Evolutionary conservation across 2,888 invertebrate species (phyloP), one percentile per base, ranked within the genome.

Genomic region (Archaeoteleia sp.): DNA sequence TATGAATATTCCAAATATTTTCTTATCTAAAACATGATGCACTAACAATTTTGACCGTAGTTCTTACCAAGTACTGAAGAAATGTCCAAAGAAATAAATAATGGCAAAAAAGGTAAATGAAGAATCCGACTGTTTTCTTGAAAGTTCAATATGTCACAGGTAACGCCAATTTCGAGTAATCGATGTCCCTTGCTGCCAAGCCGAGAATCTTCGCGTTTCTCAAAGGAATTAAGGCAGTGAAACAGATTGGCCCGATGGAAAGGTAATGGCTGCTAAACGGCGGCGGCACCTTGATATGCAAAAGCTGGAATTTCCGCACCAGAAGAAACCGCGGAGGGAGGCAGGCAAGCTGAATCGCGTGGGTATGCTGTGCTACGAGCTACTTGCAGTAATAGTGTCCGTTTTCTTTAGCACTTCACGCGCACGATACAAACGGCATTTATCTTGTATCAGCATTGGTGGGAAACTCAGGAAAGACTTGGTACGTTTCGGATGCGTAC

Each of bases 201-300:
- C 42, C 10, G 30, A 29, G 45, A 55, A 46, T 30, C 46, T 48
- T 57, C 30, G 48, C 25, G 30, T 48, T 40, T 57, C 23, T 15
- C 14, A 29, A 14, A 15, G 43, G 35, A 54, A 57, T 32, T 57
- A 39, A 54, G 35, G 40, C 20, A 57, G 35, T 29, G 35, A 55
- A 75, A 74, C 76, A 73, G 73, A 77, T 70, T 67, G 75, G 71
- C 58, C 67, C 10, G 34, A 40, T 43, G 53, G 35, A 65, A 76
- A 71, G 77, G 74, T 80, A 81, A 81, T 79, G 75, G 77, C 72
- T 73, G 73, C 75, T 82, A 81, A 82, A 82, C 77, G 81, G 74
- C 77, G 80, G 72, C 82, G 81, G 80, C 67, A 68, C 79, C 78
- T 82, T 82, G 82, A 82, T 83, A 82, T 82, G 81, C 78, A 81